Percentiles rank a stretch among this genome's conserved stretches.
Evolutionary conservation across 2,113 vertebrate genomes (phyloP).

Genomic region (Heterotilapia buettikoferi): DNA sequence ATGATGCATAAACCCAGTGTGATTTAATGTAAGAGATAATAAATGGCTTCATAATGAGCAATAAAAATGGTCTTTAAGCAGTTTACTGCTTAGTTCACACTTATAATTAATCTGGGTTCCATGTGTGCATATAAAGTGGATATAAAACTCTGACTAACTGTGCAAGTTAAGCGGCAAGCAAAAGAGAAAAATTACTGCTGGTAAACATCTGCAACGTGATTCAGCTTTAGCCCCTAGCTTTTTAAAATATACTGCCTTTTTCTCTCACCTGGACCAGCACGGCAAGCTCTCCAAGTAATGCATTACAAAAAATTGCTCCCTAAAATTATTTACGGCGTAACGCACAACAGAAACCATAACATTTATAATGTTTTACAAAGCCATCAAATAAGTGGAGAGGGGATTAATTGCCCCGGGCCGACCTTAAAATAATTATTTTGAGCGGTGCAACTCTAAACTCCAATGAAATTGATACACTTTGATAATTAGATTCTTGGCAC

Average conservation of each 20-base stretch:
- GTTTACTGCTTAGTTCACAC: constrained; percentile 68
- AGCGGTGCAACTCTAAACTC: constrained; percentile 81
- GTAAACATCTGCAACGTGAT: constrained; percentile 47
- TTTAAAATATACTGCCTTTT: neutral
- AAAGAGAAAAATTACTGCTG: constrained; percentile 44
- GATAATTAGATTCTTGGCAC: constrained; percentile 91
- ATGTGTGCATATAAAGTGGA: constrained; percentile 58
- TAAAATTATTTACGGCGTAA: constrained; percentile 61
- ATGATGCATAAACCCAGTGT: constrained; percentile 38
- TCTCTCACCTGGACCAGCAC: neutral
- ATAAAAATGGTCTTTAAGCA: constrained; percentile 64
- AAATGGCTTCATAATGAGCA: constrained; percentile 63
- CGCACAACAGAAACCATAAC: constrained; percentile 67
- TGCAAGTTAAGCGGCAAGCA: constrained; percentile 12
- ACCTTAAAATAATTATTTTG: constrained; percentile 85
- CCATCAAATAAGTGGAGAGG: constrained; percentile 80
- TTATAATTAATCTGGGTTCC: constrained; percentile 62
- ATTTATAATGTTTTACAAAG: constrained; percentile 81
- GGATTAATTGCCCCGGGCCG: constrained; percentile 81
- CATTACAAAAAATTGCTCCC: constrained; percentile 21
- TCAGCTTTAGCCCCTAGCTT: constrained; percentile 25
- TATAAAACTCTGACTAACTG: constrained; percentile 32
- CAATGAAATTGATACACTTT: constrained; percentile 90
- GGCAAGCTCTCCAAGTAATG: constrained; percentile 21
- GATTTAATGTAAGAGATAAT: constrained; percentile 66